Percentiles rank a stretch among this genome's conserved stretches.
Conservation (phyloP, 2,113 vertebrate genomes). For the Cottus gobio region DNA sequence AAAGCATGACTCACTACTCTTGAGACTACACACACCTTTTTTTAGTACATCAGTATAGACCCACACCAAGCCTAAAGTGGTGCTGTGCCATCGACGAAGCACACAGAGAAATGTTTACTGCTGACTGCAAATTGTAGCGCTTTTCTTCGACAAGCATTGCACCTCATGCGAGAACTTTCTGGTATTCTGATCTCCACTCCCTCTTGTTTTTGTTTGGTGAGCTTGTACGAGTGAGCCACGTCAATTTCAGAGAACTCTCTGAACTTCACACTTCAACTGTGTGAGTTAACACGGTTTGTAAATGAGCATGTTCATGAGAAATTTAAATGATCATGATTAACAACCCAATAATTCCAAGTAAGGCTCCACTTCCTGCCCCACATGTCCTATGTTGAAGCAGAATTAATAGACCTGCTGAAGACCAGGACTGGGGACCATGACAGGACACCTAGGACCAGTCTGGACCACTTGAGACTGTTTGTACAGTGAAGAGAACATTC, state of each 20-base stretch:
- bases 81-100: background rate
- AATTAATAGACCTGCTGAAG: background rate
- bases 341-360: background rate
- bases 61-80: background rate
- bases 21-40: background rate
- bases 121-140: background rate
- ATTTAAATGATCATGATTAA: background rate
- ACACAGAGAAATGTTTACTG: background rate
- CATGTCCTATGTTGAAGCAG: background rate
- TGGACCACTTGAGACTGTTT: no score
- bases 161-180: no score
- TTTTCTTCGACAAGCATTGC: background rate
- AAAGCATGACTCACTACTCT: background rate
- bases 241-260: background rate
- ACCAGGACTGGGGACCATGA: background rate
- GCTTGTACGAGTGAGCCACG: no score
- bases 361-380: background rate
- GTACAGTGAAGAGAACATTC: no score
- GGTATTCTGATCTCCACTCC: no score
- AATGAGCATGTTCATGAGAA: background rate
- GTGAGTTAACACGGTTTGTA: background rate
- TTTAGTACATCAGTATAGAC: background rate
- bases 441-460: background rate
- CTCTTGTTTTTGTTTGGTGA: background rate
- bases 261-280: background rate